Conservation (phyloP, 2,888 invertebrate species). For the Cryptophagus acutangulus region DNA sequence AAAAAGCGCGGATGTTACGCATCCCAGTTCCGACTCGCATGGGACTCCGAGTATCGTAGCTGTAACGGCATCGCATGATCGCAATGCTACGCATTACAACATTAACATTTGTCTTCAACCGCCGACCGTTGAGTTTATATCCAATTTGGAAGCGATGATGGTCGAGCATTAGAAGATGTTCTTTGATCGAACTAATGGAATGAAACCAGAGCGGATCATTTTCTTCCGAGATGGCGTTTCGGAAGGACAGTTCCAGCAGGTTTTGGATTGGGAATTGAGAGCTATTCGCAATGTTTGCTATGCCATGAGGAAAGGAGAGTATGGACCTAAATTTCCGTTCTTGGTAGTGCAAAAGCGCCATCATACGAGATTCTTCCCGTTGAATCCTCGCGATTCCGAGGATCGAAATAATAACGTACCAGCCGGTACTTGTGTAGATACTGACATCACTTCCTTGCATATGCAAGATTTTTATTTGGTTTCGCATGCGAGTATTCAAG, state of each 20-base stretch:
- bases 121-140: slow-evolving; percentile 69
- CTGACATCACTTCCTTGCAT: slow-evolving; percentile 76
- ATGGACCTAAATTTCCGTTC: slow-evolving; percentile 79
- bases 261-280: slow-evolving; percentile 58
- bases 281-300: slow-evolving; percentile 70
- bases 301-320: slow-evolving; percentile 43
- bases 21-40: slow-evolving; percentile 76
- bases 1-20: slow-evolving; percentile 86
- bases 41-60: slow-evolving; percentile 63
- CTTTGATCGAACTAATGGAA: slow-evolving; percentile 44
- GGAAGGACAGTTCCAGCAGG: slow-evolving; percentile 75
- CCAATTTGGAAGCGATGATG: slow-evolving; percentile 57
- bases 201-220: slow-evolving; percentile 60
- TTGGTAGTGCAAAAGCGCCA: slow-evolving; percentile 95
- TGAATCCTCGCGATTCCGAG: slow-evolving; percentile 41
- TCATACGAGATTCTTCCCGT: slow-evolving; percentile 71
- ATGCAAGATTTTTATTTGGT: slow-evolving; percentile 83
- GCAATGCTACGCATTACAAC: slow-evolving; percentile 63
- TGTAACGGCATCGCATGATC: slow-evolving; percentile 71
- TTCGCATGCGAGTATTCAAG: slow-evolving; percentile 67
- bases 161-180: slow-evolving; percentile 61
- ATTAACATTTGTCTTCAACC: slow-evolving; percentile 74
- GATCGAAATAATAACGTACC: slow-evolving; percentile 60
- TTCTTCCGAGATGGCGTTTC: slow-evolving; percentile 85
- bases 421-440: slow-evolving; percentile 66